Conservation (phyloP, 53 echinoderm and acorn worm species). For the Echinometra lucunter region DNA sequence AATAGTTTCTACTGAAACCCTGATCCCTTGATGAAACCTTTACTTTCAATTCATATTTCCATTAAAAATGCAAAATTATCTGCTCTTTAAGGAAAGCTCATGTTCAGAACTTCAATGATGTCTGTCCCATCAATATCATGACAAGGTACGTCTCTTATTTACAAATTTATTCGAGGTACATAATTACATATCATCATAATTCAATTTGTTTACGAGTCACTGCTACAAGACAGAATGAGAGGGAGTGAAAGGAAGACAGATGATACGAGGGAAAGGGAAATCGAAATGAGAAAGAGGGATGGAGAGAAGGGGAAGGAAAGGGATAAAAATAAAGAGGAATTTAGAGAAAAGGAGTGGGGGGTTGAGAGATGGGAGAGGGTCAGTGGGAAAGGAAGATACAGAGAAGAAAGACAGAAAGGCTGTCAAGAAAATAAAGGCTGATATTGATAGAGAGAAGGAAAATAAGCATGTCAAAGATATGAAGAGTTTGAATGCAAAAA, state of each 20-base stretch:
- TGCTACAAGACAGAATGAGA: background rate
- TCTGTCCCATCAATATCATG: background rate
- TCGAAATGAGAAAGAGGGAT: too few species aligned
- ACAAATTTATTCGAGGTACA: conserved; percentile 3
- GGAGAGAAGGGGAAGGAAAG: too few species aligned
- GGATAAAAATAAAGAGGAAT: too few species aligned
- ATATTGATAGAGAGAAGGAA: too few species aligned
- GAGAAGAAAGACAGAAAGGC: too few species aligned
- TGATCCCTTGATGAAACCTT: background rate
- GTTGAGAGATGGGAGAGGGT: too few species aligned
- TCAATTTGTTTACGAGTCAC: too few species aligned
- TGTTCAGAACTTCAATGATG: background rate
- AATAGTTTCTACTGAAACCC: background rate
- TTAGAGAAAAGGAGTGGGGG: too few species aligned
- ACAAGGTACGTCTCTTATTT: background rate
- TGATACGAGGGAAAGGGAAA: background rate
- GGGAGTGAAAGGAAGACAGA: background rate
- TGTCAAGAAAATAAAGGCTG: too few species aligned
- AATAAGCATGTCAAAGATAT: too few species aligned
- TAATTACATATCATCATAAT: background rate
- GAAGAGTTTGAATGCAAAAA: too few species aligned
- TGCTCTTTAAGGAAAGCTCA: background rate
- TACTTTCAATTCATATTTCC: background rate
- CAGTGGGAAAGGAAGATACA: too few species aligned
- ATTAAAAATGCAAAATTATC: background rate